Evolutionary conservation across 2,113 vertebrate genomes (phyloP), one percentile per base, ranked within the genome.

Genomic region (Typhlomys cinereus): DNA sequence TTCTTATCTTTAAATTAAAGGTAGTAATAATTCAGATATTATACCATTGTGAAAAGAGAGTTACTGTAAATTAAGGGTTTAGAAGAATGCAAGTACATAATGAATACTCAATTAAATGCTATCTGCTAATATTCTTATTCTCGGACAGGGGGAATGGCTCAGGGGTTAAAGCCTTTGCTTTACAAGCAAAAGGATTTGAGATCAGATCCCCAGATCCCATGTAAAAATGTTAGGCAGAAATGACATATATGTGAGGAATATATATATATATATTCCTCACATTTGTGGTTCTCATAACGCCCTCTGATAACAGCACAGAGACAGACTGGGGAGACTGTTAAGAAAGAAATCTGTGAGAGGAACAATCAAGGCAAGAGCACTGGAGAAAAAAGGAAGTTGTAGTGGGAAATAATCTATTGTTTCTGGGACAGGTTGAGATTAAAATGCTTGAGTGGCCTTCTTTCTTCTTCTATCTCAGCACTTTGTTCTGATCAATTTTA

Each of bases 401-500:
- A 34, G 6, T 66, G 23, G 48, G 50, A 91, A 95, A 91, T 14
- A 67, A 67, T 18, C 25, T 34, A 17, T 73, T 86, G 41, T 46
- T 2, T 59, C 84, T 81, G 67, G 11, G 25, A 81, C 4, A 29
- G 5, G 17, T 46, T 80, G 44, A 78, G 59, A 95, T 85, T 54
- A 81, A 91, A 34, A 9, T 39, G 59, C 15, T 18, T n/a, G 13
- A 69, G 2, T 84, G 76, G 85, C 11, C n/a, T 69, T 83, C 31
- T 59, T 75, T 29, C 10, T 73, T 34, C 62, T 59, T 74, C 62
- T 48, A 20, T 48, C 48, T 83, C 70, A 92, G n/a, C 59, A 70
- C 44, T 94, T 83, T 89, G 48, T 73, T 91, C 36, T 62, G 31
- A 23, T 79, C 85, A 83, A 67, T 85, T 89, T 92, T 81, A 81